A percentile compares a stretch with the other conserved stretches of the same genome.
phyloP scores from a whole-genome alignment of 2,888 invertebrate species.

The Timema cristinae region DNA sequence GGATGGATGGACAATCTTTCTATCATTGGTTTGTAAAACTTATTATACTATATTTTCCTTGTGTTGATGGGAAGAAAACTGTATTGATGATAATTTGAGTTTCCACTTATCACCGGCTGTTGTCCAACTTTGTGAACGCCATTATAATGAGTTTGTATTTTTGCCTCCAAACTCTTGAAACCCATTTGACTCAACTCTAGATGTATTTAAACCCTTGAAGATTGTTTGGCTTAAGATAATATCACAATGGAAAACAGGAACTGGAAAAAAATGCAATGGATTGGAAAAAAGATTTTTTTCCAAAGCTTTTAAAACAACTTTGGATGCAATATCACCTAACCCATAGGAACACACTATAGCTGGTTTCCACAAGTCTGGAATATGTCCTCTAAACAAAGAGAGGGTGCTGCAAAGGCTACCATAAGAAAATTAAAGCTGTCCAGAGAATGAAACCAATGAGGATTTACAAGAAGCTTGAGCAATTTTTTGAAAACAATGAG shows the following conservation, averaged over 20 bases:
- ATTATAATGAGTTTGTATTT: slow-evolving; percentile 33
- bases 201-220: slow-evolving; percentile 37
- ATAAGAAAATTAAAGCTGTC: neutral
- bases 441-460: neutral
- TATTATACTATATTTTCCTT: slow-evolving; percentile 34
- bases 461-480: neutral
- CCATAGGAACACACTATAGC: neutral
- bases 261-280: too few species aligned
- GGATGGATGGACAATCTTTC: slow-evolving; percentile 37
- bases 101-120: slow-evolving; percentile 37
- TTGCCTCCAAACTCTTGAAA: slow-evolving; percentile 18
- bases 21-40: slow-evolving; percentile 36
- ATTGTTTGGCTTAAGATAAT: slow-evolving; percentile 35
- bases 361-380: slow-evolving; percentile 16
- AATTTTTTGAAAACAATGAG: neutral
- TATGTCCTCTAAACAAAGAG: slow-evolving; percentile 13
- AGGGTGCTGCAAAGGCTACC: neutral
- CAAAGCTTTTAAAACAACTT: slow-evolving; percentile 1
- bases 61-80: slow-evolving; percentile 35
- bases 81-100: slow-evolving; percentile 41
- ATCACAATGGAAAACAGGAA: neutral
- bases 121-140: slow-evolving; percentile 36
- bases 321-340: neutral
- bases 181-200: slow-evolving; percentile 38
- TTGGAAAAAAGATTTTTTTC: neutral